These are phyloP conservation scores for Tachycineta bicolor DNA, from an alignment of 2,113 vertebrate species.

Conservation along the genomic window DNA sequence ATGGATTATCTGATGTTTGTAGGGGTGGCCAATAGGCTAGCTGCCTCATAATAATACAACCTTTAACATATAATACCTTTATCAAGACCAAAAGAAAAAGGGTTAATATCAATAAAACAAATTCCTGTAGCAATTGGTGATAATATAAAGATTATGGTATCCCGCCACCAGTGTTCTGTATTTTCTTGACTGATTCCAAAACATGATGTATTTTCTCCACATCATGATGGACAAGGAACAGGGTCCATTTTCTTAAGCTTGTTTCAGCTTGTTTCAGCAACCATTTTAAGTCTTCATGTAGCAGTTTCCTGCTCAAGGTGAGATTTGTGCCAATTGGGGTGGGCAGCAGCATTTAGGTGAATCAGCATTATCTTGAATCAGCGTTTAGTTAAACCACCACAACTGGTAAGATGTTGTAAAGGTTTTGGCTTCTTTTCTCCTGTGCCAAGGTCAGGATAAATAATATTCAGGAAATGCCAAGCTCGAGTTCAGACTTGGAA, in stretches of 20 bases:
- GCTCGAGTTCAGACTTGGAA: no score
- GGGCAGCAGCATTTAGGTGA: neutral
- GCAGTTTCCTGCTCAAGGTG: neutral
- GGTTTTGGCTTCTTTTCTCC: no score
- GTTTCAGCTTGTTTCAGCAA: neutral
- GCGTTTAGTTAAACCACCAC: neutral
- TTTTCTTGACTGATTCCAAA: neutral
- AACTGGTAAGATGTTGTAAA: neutral
- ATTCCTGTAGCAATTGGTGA: neutral
- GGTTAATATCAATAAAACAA: neutral
- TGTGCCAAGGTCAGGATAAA: no score
- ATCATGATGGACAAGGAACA: neutral
- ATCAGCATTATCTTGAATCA: neutral
- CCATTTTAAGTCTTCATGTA: neutral
- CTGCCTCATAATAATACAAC: neutral
- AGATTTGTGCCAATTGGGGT: neutral
- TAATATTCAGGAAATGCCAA: no score
- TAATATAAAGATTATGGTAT: neutral
- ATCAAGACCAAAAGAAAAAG: neutral
- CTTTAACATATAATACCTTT: neutral
- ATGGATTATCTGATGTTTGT: neutral
- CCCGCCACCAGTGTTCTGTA: neutral
- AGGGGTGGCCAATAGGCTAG: neutral
- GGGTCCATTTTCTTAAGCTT: neutral
- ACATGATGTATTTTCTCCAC: neutral